These are phyloP conservation scores for Galago senegalensis DNA, from an alignment of 2,797 vertebrate genomes.

Conservation along the genomic window DNA sequence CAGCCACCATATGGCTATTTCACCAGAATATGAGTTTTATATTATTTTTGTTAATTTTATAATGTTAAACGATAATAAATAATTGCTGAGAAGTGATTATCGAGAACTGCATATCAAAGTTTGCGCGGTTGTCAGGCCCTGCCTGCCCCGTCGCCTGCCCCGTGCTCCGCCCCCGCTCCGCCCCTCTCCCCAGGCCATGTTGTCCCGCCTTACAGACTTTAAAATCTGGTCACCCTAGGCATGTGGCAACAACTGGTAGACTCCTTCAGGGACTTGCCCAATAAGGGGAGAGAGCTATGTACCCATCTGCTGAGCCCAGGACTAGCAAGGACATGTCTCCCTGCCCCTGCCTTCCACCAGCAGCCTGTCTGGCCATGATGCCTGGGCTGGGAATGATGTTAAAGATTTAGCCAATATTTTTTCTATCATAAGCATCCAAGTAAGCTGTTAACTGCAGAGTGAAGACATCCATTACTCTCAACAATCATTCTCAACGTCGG, in stretches of 20 bases:
- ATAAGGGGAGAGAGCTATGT: rapidly evolving
- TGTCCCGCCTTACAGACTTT: too few relatives aligned
- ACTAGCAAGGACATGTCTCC: rapidly evolving
- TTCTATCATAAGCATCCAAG: not conserved
- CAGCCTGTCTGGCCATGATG: rapidly evolving
- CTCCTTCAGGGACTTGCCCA: rapidly evolving
- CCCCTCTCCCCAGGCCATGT: too few relatives aligned
- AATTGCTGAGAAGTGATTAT: too few relatives aligned
- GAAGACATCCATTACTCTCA: not conserved
- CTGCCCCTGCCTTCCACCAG: not conserved
- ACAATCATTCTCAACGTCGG: not conserved
- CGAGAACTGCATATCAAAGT: too few relatives aligned
- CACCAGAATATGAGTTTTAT: too few relatives aligned
- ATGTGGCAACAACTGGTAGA: rapidly evolving
- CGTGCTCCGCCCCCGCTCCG: too few relatives aligned
- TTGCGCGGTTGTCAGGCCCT: too few relatives aligned
- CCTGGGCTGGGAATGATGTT: not conserved
- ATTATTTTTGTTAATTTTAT: too few relatives aligned
- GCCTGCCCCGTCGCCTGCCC: too few relatives aligned
- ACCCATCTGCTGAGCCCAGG: rapidly evolving
- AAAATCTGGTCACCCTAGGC: too few relatives aligned
- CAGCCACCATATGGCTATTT: too few relatives aligned
- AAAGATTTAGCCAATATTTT: not conserved
- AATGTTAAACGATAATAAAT: too few relatives aligned
- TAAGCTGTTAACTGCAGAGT: rapidly evolving